Conservation (phyloP, 2,888 invertebrate genomes). For the Auanema sp. region DNA sequence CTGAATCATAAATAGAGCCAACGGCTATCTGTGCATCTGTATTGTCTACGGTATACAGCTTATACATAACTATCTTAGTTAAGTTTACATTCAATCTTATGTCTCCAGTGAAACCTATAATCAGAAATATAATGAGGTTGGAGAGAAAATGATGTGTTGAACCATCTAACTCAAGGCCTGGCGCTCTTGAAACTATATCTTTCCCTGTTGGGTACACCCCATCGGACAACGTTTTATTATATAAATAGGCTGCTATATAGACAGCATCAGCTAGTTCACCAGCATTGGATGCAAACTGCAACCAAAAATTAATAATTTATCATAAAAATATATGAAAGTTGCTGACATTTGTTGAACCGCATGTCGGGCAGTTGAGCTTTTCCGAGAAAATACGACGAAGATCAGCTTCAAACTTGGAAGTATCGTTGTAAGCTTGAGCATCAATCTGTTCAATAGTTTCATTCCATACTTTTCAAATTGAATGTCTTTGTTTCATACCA, state of each 20-base stretch:
- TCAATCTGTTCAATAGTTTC: slow-evolving; percentile 21
- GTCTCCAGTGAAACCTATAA: slow-evolving; percentile 20
- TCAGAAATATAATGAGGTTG: background rate
- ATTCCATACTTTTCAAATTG: too few relatives aligned
- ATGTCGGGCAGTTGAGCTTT: slow-evolving; percentile 1
- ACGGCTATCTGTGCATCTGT: slow-evolving; percentile 6
- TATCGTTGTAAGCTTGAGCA: slow-evolving; percentile 28
- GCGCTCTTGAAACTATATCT: slow-evolving; percentile 10
- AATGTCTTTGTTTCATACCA: background rate
- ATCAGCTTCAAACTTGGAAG: slow-evolving; percentile 13
- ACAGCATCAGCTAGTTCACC: slow-evolving; percentile 22
- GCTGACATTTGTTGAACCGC: background rate
- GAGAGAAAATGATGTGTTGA: too few relatives aligned
- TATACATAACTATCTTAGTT: slow-evolving; percentile 15
- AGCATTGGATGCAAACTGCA: slow-evolving; percentile 13
- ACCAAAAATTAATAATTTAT: background rate
- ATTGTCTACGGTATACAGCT: slow-evolving; percentile 7
- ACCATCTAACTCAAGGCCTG: background rate
- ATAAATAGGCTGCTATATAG: slow-evolving; percentile 11
- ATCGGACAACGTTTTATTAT: slow-evolving; percentile 9
- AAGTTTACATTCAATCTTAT: slow-evolving; percentile 17
- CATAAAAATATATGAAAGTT: slow-evolving; percentile 1
- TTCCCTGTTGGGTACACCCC: slow-evolving; percentile 8
- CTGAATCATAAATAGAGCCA: too few relatives aligned
- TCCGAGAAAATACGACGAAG: background rate